Percentiles rank a stretch among this genome's conserved stretches.
Conservation (phyloP, 2,113 vertebrate genomes). For the Reinhardtius hippoglossoides region DNA sequence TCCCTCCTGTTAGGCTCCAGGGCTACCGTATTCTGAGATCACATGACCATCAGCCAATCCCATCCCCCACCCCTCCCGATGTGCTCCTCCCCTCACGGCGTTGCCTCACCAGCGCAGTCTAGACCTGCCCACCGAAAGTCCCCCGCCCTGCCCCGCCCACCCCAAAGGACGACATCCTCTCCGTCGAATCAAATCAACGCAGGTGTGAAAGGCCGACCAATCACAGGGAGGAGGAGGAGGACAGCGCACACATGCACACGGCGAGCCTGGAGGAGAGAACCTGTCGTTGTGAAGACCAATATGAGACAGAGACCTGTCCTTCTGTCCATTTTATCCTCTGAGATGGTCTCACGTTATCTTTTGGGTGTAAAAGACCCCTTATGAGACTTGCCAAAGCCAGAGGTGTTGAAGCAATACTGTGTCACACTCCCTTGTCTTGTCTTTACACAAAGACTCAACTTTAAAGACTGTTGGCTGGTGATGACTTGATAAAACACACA, state of each 20-base stretch:
- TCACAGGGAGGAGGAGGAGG: slow-evolving; percentile 39
- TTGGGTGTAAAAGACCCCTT: slow-evolving; percentile 18
- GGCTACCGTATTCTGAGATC: slow-evolving; percentile 89
- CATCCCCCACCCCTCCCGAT: slow-evolving; percentile 85
- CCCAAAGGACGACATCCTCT: slow-evolving; percentile 72
- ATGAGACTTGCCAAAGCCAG: slow-evolving; percentile 62
- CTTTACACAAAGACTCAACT: slow-evolving; percentile 54
- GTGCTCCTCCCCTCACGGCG: slow-evolving; percentile 87
- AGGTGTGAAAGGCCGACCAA: slow-evolving; percentile 74
- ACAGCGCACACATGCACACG: slow-evolving; percentile 8
- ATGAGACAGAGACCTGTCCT: slow-evolving; percentile 25
- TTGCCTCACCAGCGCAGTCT: slow-evolving; percentile 89
- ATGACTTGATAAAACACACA: slow-evolving; percentile 56
- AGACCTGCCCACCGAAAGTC: slow-evolving; percentile 76
- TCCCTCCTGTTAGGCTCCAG: slow-evolving; percentile 80
- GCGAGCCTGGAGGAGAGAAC: slow-evolving; percentile 3
- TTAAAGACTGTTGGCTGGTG: slow-evolving; percentile 56
- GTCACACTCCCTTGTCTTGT: slow-evolving; percentile 37
- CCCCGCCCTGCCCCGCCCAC: slow-evolving; percentile 68
- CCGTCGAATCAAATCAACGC: slow-evolving; percentile 82
- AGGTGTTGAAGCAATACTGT: slow-evolving; percentile 78
- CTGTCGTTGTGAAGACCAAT: slow-evolving; percentile 24
- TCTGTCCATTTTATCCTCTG: slow-evolving; percentile 44
- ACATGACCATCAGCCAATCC: slow-evolving; percentile 90
- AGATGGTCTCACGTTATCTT: slow-evolving; percentile 46